Percentiles rank a stretch among this genome's conserved stretches.
These are phyloP conservation scores for Sebastiscus albofasciatus DNA, from an alignment of 2,797 vertebrate genomes.

Conservation along the genomic window DNA sequence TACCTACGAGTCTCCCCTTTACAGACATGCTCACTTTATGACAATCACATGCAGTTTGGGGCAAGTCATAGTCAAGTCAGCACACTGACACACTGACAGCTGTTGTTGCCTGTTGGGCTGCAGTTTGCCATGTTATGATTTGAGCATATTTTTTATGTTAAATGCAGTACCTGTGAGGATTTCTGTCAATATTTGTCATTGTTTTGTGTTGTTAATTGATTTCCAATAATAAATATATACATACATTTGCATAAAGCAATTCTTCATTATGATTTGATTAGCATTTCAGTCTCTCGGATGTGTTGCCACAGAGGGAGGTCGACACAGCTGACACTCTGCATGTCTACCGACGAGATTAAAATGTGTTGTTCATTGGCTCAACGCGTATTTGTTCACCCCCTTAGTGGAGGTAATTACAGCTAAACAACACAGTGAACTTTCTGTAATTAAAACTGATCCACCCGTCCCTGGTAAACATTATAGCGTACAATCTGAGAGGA, in stretches of 20 bases:
- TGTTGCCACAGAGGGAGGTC: not conserved
- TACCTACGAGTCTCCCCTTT: no score
- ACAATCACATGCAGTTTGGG: no score
- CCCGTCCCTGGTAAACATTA: slow-evolving; percentile 15
- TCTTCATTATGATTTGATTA: not conserved
- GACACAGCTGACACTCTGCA: not conserved
- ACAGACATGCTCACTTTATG: no score
- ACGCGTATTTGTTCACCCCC: slow-evolving; percentile 24
- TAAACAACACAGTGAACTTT: slow-evolving; percentile 21
- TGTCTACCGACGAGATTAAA: not conserved
- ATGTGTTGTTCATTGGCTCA: not conserved
- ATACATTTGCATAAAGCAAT: not conserved
- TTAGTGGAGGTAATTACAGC: slow-evolving; percentile 29
- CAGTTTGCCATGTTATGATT: no score
- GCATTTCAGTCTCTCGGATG: not conserved
- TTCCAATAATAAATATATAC: no score
- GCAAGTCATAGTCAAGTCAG: no score
- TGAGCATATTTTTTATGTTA: no score
- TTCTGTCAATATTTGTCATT: no score
- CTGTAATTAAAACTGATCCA: slow-evolving; percentile 46
- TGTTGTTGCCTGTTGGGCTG: no score
- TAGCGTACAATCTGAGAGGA: not conserved
- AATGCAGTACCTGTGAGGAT: no score
- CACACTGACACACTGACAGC: no score
- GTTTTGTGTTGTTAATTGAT: no score